Percentiles rank a stretch among this genome's conserved stretches.
Conservation (phyloP, 2,113 vertebrate genomes). For the Gopherus flavomarginatus region DNA sequence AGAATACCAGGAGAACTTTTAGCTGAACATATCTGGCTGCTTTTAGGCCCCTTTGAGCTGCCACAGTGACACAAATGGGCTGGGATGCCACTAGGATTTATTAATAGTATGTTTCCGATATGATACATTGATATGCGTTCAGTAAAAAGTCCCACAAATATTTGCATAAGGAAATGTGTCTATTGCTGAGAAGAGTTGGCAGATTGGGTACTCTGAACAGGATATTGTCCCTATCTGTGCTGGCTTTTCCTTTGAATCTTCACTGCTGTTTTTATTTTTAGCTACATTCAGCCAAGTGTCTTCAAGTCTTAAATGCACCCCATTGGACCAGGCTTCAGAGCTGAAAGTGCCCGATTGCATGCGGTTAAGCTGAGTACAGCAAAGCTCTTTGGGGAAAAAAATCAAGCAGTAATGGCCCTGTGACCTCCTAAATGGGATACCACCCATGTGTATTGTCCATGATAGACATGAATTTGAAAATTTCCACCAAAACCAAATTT, state of each 20-base stretch:
- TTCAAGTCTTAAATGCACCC: not conserved
- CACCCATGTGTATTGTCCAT: not conserved
- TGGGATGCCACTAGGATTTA: not conserved
- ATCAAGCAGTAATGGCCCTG: not conserved
- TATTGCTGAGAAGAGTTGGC: not conserved
- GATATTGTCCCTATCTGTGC: not conserved
- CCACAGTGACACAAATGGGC: not conserved
- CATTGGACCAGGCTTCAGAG: not conserved
- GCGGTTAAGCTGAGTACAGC: not conserved
- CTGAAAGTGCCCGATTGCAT: not conserved
- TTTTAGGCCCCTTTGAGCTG: not conserved
- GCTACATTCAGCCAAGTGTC: rapidly evolving
- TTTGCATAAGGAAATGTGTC: not conserved
- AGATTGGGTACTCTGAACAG: not conserved
- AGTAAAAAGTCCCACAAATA: not conserved
- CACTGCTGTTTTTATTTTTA: not conserved
- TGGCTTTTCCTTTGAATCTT: not conserved
- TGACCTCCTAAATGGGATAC: not conserved
- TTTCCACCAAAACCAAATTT: not conserved
- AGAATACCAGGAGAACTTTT: not conserved
- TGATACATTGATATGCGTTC: not conserved
- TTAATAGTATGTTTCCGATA: not conserved
- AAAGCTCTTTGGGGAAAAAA: not conserved
- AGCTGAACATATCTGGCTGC: rapidly evolving
- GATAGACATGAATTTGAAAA: not conserved